These are phyloP conservation scores for Trichonephila clavipes DNA, from an alignment of 1,140 invertebrate genomes.

Conservation along the genomic window DNA sequence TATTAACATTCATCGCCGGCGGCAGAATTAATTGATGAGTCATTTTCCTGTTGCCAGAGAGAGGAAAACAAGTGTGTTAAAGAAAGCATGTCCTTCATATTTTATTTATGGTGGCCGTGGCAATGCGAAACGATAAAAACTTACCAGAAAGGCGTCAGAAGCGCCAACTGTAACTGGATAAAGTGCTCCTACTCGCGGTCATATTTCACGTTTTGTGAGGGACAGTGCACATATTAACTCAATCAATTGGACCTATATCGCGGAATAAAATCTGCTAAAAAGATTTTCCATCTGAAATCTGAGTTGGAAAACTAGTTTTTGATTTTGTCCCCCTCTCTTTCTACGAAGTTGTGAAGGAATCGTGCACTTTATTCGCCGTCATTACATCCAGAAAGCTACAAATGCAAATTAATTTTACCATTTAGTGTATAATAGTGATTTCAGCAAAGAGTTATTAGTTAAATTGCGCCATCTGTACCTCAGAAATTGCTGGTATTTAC, in stretches of 20 bases:
- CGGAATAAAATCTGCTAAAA: neutral
- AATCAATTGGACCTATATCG: neutral
- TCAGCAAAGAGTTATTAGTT: neutral
- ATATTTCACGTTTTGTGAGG: slow-evolving; percentile 8
- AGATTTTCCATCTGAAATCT: neutral
- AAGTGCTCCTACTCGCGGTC: neutral
- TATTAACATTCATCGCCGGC: slow-evolving; percentile 7
- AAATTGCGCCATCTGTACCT: neutral
- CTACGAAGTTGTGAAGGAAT: neutral
- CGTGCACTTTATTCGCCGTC: neutral
- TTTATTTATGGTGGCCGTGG: neutral
- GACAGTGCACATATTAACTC: neutral
- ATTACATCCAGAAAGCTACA: neutral
- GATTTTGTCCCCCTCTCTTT: neutral
- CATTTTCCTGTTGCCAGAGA: slow-evolving; percentile 4
- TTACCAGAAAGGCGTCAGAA: neutral
- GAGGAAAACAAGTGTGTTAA: slow-evolving; percentile 9
- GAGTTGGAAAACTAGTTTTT: neutral
- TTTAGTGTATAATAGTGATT: neutral
- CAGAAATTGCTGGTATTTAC: too few relatives aligned
- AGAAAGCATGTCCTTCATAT: slow-evolving; percentile 22
- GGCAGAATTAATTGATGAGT: neutral
- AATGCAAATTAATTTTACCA: neutral
- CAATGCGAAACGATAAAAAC: slow-evolving; percentile 11
- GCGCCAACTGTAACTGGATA: neutral